Evolutionary conservation across 2,113 vertebrate genomes (phyloP).

Genomic region (Xyrauchen texanus): DNA sequence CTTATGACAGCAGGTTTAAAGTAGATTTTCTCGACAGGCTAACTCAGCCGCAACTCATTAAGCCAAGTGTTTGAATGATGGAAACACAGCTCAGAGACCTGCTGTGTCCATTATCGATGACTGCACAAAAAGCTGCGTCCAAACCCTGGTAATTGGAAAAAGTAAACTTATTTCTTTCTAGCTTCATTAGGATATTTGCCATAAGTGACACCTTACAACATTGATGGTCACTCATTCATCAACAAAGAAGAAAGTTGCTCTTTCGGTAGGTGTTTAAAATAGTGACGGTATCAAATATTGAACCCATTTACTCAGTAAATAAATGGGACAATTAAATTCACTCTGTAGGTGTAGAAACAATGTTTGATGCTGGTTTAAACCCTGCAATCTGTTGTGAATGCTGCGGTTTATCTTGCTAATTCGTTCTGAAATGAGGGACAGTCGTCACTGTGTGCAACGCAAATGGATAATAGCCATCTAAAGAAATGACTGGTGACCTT

Average conservation of each 20-base stretch:
- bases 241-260: too few relatives aligned
- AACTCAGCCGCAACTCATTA: constrained; percentile 46
- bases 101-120: constrained; percentile 35
- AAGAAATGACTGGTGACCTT: constrained; percentile 14
- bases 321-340: too few relatives aligned
- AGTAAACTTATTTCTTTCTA: constrained; percentile 39
- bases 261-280: too few relatives aligned
- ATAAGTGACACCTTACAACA: background rate
- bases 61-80: constrained; percentile 16
- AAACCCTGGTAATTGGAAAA: constrained; percentile 40
- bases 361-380: background rate
- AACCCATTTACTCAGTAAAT: too few relatives aligned
- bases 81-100: constrained; percentile 23
- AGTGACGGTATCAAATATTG: too few relatives aligned
- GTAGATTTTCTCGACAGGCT: constrained; percentile 31
- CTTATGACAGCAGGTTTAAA: constrained; percentile 32
- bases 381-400: background rate
- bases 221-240: too few relatives aligned
- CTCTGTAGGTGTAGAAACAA: too few relatives aligned
- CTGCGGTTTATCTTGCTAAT: background rate
- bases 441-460: background rate
- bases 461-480: constrained; percentile 9
- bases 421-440: background rate
- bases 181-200: constrained; percentile 25
- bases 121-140: constrained; percentile 19